Evolutionary conservation across 64 coral and sea anemone species (phyloP).

Genomic region (Catalaphyllia jardinei): DNA sequence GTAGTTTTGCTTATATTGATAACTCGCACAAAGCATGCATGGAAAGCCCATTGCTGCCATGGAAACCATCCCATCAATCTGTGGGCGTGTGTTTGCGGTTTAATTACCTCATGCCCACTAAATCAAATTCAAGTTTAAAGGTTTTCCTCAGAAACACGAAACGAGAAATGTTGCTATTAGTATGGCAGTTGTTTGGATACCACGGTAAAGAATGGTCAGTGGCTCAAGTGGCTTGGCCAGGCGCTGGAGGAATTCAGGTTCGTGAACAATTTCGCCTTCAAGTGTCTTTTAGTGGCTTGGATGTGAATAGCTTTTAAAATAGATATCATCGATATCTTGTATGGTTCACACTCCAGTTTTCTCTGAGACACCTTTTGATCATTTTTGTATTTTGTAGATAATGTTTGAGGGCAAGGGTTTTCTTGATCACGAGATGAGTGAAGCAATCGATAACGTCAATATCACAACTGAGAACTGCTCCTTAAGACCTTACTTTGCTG

Average conservation of each 20-base stretch:
- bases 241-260: neutral
- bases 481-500: neutral
- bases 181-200: neutral
- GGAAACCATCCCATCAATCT: slow-evolving; percentile 10
- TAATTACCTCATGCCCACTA: slow-evolving; percentile 3
- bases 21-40: neutral
- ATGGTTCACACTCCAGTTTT: too few species aligned
- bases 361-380: too few species aligned
- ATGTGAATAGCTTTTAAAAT: too few species aligned
- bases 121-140: neutral
- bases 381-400: neutral
- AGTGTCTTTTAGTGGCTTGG: too few species aligned
- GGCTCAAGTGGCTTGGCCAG: neutral
- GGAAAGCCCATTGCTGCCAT: neutral
- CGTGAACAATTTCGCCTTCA: too few species aligned
- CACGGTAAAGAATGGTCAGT: slow-evolving; percentile 12
- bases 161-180: neutral
- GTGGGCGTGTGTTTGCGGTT: slow-evolving; percentile 4
- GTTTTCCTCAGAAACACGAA: neutral
- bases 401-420: neutral
- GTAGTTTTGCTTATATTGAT: neutral
- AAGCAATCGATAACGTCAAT: neutral
- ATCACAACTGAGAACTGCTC: neutral
- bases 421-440: neutral
- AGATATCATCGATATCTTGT: too few species aligned